phyloP scores from a whole-genome alignment of 2,888 invertebrate species.

The Hirtodrosophila duncani region DNA sequence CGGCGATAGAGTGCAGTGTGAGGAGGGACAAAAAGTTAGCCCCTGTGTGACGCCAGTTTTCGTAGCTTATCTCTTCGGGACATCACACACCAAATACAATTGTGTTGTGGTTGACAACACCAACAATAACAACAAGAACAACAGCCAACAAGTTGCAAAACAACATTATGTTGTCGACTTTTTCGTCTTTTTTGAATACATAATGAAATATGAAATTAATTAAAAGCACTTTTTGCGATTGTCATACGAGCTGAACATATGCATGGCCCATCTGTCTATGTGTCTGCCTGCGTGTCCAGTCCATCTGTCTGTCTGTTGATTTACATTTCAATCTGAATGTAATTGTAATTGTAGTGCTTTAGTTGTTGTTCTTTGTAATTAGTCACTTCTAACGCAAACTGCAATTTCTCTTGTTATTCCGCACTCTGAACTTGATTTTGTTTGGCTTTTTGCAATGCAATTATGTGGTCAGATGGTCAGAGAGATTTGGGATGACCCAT shows the following conservation, averaged over 20 bases:
- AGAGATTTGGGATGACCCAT: too few relatives aligned
- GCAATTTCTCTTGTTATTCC: slow-evolving; percentile 38
- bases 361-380: slow-evolving; percentile 34
- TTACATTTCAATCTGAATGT: slow-evolving; percentile 21
- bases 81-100: slow-evolving; percentile 54
- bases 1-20: too few relatives aligned
- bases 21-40: too few relatives aligned
- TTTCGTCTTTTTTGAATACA: not conserved
- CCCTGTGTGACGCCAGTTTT: too few relatives aligned
- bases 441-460: slow-evolving; percentile 34
- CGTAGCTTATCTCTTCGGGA: slow-evolving; percentile 41
- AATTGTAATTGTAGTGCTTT: slow-evolving; percentile 8
- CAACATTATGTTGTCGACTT: too few relatives aligned
- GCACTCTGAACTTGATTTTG: slow-evolving; percentile 38
- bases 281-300: slow-evolving; percentile 2
- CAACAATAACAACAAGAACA: slow-evolving; percentile 12
- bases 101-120: slow-evolving; percentile 39
- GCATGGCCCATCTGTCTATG: slow-evolving; percentile 13
- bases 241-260: slow-evolving; percentile 24
- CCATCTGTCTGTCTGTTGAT: slow-evolving; percentile 16
- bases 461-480: slow-evolving; percentile 36
- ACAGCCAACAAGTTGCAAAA: not conserved
- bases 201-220: slow-evolving; percentile 44
- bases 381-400: slow-evolving; percentile 61
- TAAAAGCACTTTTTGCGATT: slow-evolving; percentile 39